These are phyloP conservation scores for Brachionus plicatilis DNA, from an alignment of 1,140 invertebrate species.

Conservation along the genomic window DNA sequence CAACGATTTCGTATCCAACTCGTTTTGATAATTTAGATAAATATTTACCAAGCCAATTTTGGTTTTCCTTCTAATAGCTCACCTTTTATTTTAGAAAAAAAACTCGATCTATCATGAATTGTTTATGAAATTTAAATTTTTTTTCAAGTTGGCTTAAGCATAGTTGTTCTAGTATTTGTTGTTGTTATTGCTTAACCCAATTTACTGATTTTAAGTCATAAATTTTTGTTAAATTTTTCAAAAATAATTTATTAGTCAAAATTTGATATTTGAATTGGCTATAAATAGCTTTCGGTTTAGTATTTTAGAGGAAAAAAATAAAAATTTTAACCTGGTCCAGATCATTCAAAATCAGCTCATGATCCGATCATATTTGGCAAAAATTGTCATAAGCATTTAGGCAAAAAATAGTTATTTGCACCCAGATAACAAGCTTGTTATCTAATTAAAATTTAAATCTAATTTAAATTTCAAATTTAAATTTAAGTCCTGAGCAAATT, in stretches of 20 bases:
- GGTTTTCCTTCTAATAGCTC: neutral
- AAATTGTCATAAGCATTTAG: neutral
- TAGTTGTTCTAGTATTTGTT: neutral
- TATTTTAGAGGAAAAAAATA: neutral
- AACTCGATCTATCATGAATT: neutral
- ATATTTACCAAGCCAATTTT: conserved; percentile 7
- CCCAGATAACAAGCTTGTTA: neutral
- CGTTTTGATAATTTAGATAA: conserved; percentile 25
- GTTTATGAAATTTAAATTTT: neutral
- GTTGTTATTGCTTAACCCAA: conserved; percentile 32
- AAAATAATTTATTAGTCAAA: conserved; percentile 29
- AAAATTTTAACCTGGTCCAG: neutral
- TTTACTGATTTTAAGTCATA: conserved; percentile 28
- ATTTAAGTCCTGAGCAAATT: neutral
- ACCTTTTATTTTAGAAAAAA: neutral
- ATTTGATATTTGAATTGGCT: neutral
- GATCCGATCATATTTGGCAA: neutral
- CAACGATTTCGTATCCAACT: neutral
- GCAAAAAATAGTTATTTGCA: neutral
- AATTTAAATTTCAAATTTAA: conserved; percentile 5
- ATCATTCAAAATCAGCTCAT: neutral
- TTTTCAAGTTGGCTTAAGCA: neutral
- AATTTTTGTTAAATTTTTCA: conserved; percentile 5
- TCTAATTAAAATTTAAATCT: conserved; percentile 4
- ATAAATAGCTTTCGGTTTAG: neutral